These are phyloP conservation scores for Meandrusa payeni DNA, from an alignment of 2,888 invertebrate species.

Conservation along the genomic window DNA sequence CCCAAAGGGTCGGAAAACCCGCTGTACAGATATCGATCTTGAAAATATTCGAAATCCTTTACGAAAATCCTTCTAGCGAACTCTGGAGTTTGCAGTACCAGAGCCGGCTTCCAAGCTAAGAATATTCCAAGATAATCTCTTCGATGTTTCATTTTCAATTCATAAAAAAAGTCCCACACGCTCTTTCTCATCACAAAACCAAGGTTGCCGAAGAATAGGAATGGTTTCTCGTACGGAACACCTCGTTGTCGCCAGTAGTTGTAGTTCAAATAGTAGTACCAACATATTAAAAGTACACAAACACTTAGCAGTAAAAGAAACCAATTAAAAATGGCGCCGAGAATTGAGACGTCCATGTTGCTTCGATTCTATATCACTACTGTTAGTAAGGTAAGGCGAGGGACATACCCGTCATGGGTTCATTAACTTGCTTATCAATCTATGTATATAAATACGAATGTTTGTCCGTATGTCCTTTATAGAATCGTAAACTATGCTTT, in stretches of 20 bases:
- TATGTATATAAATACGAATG: too few relatives aligned
- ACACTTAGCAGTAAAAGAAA: slow-evolving; percentile 29
- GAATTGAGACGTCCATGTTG: slow-evolving; percentile 20
- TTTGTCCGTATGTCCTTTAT: too few relatives aligned
- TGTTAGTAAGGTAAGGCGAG: too few relatives aligned
- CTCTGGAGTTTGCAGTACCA: slow-evolving; percentile 55
- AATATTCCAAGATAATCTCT: slow-evolving; percentile 54
- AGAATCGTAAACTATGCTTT: too few relatives aligned
- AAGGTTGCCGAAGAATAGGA: slow-evolving; percentile 50
- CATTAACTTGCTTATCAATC: too few relatives aligned
- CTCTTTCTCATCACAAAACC: slow-evolving; percentile 54
- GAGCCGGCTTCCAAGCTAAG: slow-evolving; percentile 48
- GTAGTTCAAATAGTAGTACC: slow-evolving; percentile 44
- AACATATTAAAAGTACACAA: slow-evolving; percentile 37
- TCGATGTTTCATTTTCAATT: slow-evolving; percentile 41
- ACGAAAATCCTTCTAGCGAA: slow-evolving; percentile 49
- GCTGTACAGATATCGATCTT: slow-evolving; percentile 47
- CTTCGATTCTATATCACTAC: background rate
- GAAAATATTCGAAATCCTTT: slow-evolving; percentile 52
- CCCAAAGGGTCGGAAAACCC: slow-evolving; percentile 53
- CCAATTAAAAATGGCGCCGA: slow-evolving; percentile 8
- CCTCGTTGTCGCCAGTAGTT: slow-evolving; percentile 57
- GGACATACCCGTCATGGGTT: too few relatives aligned
- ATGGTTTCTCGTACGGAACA: slow-evolving; percentile 49
- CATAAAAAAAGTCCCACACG: slow-evolving; percentile 45